phyloP scores from a whole-genome alignment of 2,113 vertebrate genomes.

The Oxyruncus cristatus region DNA sequence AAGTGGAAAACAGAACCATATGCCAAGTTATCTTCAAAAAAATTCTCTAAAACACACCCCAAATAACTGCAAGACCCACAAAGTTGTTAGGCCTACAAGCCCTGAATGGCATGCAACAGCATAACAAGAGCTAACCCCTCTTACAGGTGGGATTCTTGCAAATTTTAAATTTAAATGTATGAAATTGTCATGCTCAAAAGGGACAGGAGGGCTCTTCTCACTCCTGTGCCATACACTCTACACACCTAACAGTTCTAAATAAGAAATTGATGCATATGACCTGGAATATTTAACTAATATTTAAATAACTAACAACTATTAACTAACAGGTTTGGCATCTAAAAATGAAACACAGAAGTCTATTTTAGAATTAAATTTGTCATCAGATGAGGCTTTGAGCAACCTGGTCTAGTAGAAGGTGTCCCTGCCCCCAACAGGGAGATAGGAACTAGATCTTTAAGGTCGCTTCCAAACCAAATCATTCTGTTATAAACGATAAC shows the following conservation, averaged over 20 bases:
- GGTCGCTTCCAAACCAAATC: background rate
- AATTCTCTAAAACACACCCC: background rate
- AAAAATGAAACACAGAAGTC: background rate
- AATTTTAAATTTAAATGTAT: background rate
- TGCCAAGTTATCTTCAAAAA: background rate
- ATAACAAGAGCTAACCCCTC: background rate
- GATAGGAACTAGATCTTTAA: background rate
- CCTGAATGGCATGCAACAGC: background rate
- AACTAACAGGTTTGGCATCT: background rate
- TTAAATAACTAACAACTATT: background rate
- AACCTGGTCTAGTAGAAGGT: background rate
- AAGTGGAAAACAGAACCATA: background rate
- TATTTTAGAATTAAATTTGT: background rate
- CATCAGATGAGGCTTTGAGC: background rate
- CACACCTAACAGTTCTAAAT: background rate
- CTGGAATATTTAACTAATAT: background rate
- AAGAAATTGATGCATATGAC: background rate
- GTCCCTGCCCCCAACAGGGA: background rate
- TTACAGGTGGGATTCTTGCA: background rate
- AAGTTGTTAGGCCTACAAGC: background rate
- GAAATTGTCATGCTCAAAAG: background rate
- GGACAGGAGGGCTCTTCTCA: background rate
- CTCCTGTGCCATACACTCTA: background rate
- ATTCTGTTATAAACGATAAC: background rate
- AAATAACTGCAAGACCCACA: background rate